These are phyloP conservation scores for Anser brachyrhynchus DNA, from an alignment of 2,113 vertebrate species.

Conservation along the genomic window DNA sequence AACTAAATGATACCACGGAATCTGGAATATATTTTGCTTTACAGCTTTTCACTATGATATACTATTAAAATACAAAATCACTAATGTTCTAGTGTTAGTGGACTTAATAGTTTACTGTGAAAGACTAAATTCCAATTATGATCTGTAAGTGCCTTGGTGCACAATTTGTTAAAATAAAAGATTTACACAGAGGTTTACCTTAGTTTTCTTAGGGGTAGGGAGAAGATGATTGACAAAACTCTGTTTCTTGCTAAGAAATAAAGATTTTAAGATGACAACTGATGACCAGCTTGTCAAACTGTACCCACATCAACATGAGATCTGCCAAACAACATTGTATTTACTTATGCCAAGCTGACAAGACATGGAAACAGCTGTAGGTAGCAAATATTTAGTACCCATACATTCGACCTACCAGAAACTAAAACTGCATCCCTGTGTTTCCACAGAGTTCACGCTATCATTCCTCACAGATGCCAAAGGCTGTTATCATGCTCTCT, in stretches of 20 bases:
- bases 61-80: neutral
- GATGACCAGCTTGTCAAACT: neutral
- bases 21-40: neutral
- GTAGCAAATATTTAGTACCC: neutral
- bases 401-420: neutral
- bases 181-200: neutral
- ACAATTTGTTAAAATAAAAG: neutral
- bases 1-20: neutral
- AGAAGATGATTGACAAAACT: neutral
- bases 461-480: neutral
- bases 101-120: neutral
- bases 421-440: neutral
- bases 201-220: too few relatives aligned
- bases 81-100: neutral
- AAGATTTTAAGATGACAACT: neutral
- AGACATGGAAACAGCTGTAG: neutral
- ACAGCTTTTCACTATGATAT: neutral
- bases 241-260: neutral
- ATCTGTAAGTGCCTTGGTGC: accelerated
- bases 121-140: neutral
- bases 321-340: neutral
- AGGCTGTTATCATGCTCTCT: neutral
- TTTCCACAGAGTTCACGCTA: neutral
- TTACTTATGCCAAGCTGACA: neutral
- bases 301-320: neutral